A percentile compares a stretch with the other conserved stretches of the same genome.
Evolutionary conservation across 2,888 invertebrate species (phyloP).

Genomic region (Troglohyphantes excavatus): DNA sequence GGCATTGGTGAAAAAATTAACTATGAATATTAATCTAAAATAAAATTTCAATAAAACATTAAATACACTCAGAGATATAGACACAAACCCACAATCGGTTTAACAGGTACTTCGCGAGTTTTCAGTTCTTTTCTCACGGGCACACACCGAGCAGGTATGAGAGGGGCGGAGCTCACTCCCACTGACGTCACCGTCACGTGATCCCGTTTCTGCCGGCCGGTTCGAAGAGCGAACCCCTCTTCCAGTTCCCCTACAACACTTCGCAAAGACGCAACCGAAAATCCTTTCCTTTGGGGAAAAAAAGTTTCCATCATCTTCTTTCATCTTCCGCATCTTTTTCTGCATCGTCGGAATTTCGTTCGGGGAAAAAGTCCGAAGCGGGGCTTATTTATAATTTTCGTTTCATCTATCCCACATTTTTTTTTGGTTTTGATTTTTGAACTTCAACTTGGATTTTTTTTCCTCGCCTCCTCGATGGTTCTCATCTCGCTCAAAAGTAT

Average conservation of each 20-base stretch:
- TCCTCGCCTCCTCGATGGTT: too few relatives aligned
- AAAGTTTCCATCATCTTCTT: not conserved
- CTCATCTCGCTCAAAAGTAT: not conserved
- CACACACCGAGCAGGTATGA: constrained; percentile 30
- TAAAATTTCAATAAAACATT: too few relatives aligned
- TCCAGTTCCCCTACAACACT: not conserved
- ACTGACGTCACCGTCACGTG: constrained; percentile 56
- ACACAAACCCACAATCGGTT: not conserved
- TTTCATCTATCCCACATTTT: too few relatives aligned
- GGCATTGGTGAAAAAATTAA: too few relatives aligned
- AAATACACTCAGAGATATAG: too few relatives aligned
- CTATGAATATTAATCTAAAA: too few relatives aligned
- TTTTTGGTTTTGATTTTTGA: too few relatives aligned
- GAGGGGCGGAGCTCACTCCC: not conserved
- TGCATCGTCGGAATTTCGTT: not conserved
- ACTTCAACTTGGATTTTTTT: too few relatives aligned
- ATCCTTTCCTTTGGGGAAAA: not conserved
- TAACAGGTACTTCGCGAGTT: constrained; percentile 39
- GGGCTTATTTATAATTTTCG: not conserved
- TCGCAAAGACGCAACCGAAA: not conserved
- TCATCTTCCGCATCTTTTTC: not conserved
- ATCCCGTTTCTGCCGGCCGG: constrained; percentile 27
- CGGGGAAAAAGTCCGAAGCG: not conserved
- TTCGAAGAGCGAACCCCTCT: not conserved
- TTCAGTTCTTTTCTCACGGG: not conserved